These are phyloP conservation scores for Leguminivora glycinivorella DNA, from an alignment of 1,140 invertebrate species.

Conservation along the genomic window DNA sequence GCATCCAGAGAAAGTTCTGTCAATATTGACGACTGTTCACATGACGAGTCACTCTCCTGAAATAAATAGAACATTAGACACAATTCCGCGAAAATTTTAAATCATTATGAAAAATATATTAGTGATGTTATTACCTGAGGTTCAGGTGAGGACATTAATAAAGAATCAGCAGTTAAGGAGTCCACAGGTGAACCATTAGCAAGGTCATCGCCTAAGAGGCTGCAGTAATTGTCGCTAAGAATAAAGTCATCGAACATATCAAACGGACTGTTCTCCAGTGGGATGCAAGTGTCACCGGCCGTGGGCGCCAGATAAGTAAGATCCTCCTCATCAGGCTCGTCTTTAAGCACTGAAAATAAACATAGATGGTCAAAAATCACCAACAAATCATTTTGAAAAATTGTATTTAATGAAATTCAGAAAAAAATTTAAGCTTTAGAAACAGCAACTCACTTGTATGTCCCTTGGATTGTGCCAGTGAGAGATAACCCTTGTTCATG, in stretches of 20 bases:
- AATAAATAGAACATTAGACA: conserved; percentile 34
- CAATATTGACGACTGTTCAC: conserved; percentile 84
- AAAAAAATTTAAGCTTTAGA: conserved; percentile 46
- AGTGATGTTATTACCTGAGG: conserved; percentile 53
- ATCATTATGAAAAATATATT: not conserved
- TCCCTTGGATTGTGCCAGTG: conserved; percentile 91
- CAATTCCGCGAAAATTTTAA: not conserved
- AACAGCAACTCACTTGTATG: conserved; percentile 86
- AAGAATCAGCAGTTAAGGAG: conserved; percentile 79
- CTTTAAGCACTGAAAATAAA: conserved; percentile 88
- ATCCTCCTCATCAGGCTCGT: conserved; percentile 89
- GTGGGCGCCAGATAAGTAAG: conserved; percentile 94
- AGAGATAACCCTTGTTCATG: conserved; percentile 95
- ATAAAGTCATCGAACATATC: conserved; percentile 89
- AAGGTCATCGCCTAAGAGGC: conserved; percentile 83
- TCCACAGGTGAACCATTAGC: conserved; percentile 79
- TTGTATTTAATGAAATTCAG: not conserved
- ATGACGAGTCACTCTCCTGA: conserved; percentile 67
- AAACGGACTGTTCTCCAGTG: conserved; percentile 84
- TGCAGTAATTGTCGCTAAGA: conserved; percentile 83
- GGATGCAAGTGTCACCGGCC: conserved; percentile 92
- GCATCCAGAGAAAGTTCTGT: conserved; percentile 86
- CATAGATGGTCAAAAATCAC: conserved; percentile 34
- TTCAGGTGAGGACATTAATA: conserved; percentile 68
- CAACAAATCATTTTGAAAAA: conserved; percentile 31